A percentile compares a stretch with the other conserved stretches of the same genome.
Conservation (phyloP, 92 coral and sea anemone genomes). For the Epizoanthus stellaris region DNA sequence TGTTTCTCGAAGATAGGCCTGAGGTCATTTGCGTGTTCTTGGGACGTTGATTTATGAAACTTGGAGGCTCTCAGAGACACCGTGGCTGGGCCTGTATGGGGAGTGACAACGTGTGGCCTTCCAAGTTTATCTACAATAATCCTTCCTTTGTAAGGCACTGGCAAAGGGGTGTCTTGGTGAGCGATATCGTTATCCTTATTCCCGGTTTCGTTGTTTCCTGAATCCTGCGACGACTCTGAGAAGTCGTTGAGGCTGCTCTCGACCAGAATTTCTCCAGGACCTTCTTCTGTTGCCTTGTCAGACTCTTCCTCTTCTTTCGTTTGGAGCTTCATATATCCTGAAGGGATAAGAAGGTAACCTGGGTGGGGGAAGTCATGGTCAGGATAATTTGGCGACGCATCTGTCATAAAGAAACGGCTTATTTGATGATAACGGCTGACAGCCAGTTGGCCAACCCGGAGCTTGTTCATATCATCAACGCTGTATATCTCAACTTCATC, state of each 20-base stretch:
- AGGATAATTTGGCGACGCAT: conserved; percentile 52
- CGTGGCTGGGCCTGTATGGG: conserved; percentile 48
- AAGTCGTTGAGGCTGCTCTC: conserved; percentile 27
- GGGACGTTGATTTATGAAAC: conserved; percentile 31
- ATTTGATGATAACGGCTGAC: conserved; percentile 49
- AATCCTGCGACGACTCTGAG: conserved; percentile 13
- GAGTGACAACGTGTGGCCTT: conserved; percentile 35
- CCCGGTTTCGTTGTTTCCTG: neutral
- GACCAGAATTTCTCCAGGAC: conserved; percentile 25
- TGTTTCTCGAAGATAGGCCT: conserved; percentile 34
- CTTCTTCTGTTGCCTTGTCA: conserved; percentile 18
- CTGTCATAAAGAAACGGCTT: conserved; percentile 33
- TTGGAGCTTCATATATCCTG: conserved; percentile 48
- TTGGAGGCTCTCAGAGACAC: conserved; percentile 35
- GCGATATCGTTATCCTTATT: conserved; percentile 4
- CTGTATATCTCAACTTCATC: conserved; percentile 18
- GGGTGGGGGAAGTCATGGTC: conserved; percentile 56
- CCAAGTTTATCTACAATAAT: conserved; percentile 39
- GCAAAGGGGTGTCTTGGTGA: neutral
- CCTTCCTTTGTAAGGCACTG: neutral
- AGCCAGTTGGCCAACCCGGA: conserved; percentile 43
- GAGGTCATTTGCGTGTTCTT: conserved; percentile 42
- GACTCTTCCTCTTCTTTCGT: neutral
- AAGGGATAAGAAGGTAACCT: conserved; percentile 55
- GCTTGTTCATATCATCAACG: conserved; percentile 47